A percentile compares a stretch with the other conserved stretches of the same genome.
Evolutionary conservation across 2,797 vertebrate genomes (phyloP).

Genomic region (Sebastes trivittatus): DNA sequence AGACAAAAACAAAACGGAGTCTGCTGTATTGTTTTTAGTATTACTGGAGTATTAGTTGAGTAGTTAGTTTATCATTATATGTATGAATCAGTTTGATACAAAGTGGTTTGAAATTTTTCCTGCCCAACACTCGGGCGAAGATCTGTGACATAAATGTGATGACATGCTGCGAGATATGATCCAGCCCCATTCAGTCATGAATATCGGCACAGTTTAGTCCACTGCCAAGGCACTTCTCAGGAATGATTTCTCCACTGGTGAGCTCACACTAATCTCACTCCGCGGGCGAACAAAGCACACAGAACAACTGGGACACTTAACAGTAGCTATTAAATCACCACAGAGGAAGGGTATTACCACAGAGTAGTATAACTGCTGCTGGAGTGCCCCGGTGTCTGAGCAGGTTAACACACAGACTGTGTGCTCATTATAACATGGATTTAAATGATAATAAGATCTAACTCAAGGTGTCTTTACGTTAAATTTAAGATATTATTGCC

Average conservation of each 20-base stretch:
- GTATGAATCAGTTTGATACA: background rate
- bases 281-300: slow-evolving; percentile 36
- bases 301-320: slow-evolving; percentile 44
- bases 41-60: background rate
- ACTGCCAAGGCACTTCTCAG: slow-evolving; percentile 15
- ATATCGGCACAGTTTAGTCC: slow-evolving; percentile 19
- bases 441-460: slow-evolving; percentile 47
- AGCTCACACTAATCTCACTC: slow-evolving; percentile 46
- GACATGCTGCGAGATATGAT: background rate
- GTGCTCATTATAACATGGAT: slow-evolving; percentile 46
- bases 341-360: slow-evolving; percentile 42
- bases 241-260: slow-evolving; percentile 20
- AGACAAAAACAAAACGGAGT: background rate
- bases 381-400: slow-evolving; percentile 22
- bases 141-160: background rate
- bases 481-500: background rate
- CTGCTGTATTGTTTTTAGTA: background rate
- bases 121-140: background rate
- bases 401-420: slow-evolving; percentile 35
- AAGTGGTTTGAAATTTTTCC: background rate
- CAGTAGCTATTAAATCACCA: slow-evolving; percentile 45
- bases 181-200: slow-evolving; percentile 7
- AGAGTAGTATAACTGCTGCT: slow-evolving; percentile 14
- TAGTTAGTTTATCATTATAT: background rate
- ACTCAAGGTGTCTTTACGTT: background rate